Evolutionary conservation across 2,797 vertebrate species (phyloP).

Genomic region (Cyprinella venusta): DNA sequence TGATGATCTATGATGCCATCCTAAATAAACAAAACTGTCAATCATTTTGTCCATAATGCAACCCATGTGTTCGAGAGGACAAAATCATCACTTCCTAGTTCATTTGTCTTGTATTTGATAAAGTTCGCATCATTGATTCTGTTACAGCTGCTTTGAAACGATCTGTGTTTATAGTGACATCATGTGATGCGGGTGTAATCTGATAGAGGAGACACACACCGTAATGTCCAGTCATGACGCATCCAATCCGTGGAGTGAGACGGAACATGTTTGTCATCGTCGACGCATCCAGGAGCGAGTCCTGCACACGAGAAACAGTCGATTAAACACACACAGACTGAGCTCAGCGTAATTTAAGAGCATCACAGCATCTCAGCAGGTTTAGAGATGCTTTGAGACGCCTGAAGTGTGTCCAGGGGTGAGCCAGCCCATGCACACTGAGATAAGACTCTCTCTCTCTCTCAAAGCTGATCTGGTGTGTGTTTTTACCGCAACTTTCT

Average conservation of each 20-base stretch:
- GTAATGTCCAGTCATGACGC: conserved; percentile 81
- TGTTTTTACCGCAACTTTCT: conserved; percentile 78
- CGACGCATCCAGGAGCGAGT: conserved; percentile 79
- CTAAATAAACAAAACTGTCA: background rate
- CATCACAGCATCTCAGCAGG: background rate
- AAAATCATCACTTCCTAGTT: too few relatives aligned
- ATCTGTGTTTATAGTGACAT: background rate
- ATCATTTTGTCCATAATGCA: too few relatives aligned
- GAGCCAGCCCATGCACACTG: background rate
- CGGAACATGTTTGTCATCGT: conserved; percentile 80
- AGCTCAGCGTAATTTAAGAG: conserved; percentile 27
- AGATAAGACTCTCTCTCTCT: background rate
- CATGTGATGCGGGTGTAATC: background rate
- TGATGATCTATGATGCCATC: background rate
- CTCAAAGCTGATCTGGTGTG: background rate
- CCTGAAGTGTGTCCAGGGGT: background rate
- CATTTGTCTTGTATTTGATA: background rate
- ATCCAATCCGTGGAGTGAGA: conserved; percentile 79
- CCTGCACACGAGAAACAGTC: conserved; percentile 64
- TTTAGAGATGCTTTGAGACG: background rate
- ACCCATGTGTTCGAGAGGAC: too few relatives aligned
- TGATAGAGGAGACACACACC: conserved; percentile 39
- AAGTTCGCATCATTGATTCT: background rate
- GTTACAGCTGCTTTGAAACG: background rate
- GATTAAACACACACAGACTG: background rate